Conservation (phyloP, 2,797 vertebrate species). For the Distichodus sexfasciatus region DNA sequence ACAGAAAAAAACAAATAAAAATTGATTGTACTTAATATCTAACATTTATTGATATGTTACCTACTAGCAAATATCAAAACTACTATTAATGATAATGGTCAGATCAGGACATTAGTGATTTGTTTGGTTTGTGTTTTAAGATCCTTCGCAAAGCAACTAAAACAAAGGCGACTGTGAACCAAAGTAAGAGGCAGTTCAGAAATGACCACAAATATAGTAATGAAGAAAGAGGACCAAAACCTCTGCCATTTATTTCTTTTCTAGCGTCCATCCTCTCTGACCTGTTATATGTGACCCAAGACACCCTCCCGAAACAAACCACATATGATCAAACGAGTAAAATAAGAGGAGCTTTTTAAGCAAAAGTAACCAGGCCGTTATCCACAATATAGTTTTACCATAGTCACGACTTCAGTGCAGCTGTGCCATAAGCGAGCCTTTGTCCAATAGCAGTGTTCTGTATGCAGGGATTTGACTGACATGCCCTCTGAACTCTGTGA, state of each 20-base stretch:
- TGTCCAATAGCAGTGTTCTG: not conserved
- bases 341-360: not conserved
- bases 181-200: not conserved
- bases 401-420: conserved; percentile 56
- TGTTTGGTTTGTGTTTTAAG: not conserved
- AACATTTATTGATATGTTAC: not conserved
- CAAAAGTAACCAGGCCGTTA: not conserved
- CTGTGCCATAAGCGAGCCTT: conserved; percentile 12
- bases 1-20: conserved; percentile 38
- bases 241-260: not conserved
- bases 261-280: not conserved
- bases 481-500: not conserved
- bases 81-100: not conserved
- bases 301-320: not conserved
- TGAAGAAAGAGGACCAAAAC: not conserved
- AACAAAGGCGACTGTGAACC: too few species aligned
- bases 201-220: not conserved
- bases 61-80: not conserved
- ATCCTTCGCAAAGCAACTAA: not conserved
- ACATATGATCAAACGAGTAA: not conserved
- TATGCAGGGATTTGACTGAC: conserved; percentile 47
- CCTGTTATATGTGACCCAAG: not conserved
- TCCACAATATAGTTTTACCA: conserved; percentile 5
- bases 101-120: too few species aligned
- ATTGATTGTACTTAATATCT: not conserved